These are phyloP conservation scores for Proisotoma minuta DNA, from an alignment of 2,888 invertebrate species.

Conservation along the genomic window DNA sequence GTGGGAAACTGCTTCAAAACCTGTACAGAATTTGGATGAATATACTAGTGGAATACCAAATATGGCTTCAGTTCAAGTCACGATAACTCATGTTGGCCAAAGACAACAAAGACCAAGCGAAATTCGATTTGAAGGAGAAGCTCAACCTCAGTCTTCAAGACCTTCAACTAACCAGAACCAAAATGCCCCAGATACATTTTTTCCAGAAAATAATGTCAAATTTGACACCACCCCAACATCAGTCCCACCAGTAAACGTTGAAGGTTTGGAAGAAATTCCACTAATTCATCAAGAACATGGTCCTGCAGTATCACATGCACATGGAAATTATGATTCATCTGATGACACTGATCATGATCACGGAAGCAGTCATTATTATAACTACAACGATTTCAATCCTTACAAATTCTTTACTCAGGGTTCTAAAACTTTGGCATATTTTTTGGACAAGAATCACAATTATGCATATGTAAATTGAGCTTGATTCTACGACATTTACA, in stretches of 20 bases:
- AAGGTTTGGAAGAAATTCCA: neutral
- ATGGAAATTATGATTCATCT: neutral
- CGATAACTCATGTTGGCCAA: neutral
- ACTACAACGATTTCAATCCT: neutral
- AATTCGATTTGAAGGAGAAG: neutral
- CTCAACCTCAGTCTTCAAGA: neutral
- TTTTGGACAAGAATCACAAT: too few species aligned
- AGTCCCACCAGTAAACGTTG: neutral
- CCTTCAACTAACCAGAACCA: neutral
- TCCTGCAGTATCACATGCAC: neutral
- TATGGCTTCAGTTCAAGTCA: constrained; percentile 31
- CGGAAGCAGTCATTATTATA: neutral
- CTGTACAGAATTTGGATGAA: constrained; percentile 25
- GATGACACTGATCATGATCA: neutral
- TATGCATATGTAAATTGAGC: too few species aligned
- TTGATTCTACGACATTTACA: too few species aligned
- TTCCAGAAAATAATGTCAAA: too few species aligned
- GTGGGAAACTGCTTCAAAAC: constrained; percentile 14
- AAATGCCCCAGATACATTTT: neutral
- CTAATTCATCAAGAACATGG: neutral
- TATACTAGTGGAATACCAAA: constrained; percentile 29
- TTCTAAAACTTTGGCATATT: too few species aligned
- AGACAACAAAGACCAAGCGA: neutral
- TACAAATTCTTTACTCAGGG: too few species aligned
- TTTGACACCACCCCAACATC: neutral